Evolutionary conservation across 1,140 invertebrate genomes (phyloP).

Genomic region (Holotrichia oblita): DNA sequence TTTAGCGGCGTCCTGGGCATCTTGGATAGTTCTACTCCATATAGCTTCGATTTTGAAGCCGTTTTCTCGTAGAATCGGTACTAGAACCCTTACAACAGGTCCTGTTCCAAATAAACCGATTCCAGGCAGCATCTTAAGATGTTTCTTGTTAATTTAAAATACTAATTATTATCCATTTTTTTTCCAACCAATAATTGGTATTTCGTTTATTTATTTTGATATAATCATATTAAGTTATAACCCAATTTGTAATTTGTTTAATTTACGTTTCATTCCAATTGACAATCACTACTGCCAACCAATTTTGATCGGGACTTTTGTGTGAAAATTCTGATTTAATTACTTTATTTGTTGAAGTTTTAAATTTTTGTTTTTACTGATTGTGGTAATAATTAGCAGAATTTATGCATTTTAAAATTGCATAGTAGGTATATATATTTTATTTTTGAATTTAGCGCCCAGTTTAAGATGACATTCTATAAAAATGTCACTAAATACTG

Average conservation of each 20-base stretch:
- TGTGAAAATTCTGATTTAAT: too few relatives aligned
- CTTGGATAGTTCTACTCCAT: slow-evolving; percentile 86
- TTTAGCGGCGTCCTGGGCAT: slow-evolving; percentile 81
- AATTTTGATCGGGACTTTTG: neutral
- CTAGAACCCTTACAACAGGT: slow-evolving; percentile 85
- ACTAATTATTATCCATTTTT: too few relatives aligned
- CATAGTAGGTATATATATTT: too few relatives aligned
- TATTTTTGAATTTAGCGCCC: too few relatives aligned
- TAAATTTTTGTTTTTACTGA: neutral
- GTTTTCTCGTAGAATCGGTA: slow-evolving; percentile 90
- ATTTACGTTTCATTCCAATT: neutral
- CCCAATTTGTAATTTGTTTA: neutral
- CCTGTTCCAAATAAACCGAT: slow-evolving; percentile 96
- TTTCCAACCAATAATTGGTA: too few relatives aligned
- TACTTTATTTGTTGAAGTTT: neutral
- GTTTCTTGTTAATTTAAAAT: neutral
- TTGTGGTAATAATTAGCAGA: too few relatives aligned
- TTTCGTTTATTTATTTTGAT: neutral
- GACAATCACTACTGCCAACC: slow-evolving; percentile 4
- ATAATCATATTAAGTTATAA: neutral
- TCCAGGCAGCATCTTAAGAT: slow-evolving; percentile 76
- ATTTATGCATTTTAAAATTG: too few relatives aligned
- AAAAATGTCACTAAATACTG: too few relatives aligned
- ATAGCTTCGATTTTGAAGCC: slow-evolving; percentile 92
- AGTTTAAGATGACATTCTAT: too few relatives aligned